phyloP scores from a whole-genome alignment of 1,140 invertebrate species.

The Drosophila elegans region DNA sequence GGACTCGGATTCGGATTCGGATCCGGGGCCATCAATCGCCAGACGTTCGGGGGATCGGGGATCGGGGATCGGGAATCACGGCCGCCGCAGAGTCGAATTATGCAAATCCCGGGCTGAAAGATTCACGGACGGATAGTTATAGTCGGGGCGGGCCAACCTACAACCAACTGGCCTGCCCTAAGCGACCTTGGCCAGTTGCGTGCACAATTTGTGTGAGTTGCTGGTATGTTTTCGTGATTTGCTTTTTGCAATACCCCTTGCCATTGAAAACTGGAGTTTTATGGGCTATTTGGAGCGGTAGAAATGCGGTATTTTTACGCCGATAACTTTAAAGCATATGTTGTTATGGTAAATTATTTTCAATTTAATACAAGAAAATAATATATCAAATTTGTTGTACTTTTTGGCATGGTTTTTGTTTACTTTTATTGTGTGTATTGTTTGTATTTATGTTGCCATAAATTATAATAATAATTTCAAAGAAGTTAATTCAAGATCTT shows the following conservation, averaged over 20 bases:
- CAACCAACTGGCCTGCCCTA: constrained; percentile 18
- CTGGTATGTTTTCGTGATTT: constrained; percentile 31
- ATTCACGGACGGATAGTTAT: constrained; percentile 32
- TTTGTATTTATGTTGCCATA: too few species aligned
- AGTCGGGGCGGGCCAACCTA: constrained; percentile 4
- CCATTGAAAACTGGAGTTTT: neutral
- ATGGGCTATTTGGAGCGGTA: neutral
- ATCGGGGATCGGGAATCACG: constrained; percentile 35
- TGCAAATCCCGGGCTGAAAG: constrained; percentile 34
- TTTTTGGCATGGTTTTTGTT: too few species aligned
- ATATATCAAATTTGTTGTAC: too few species aligned
- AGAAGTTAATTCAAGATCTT: neutral
- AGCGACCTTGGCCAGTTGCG: constrained; percentile 49
- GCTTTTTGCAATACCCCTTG: constrained; percentile 13
- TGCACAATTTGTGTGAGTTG: constrained; percentile 56
- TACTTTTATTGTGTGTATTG: too few species aligned
- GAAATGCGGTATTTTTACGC: too few species aligned
- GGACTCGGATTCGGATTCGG: constrained; percentile 8
- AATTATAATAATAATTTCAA: too few species aligned
- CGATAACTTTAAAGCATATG: too few species aligned
- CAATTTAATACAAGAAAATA: too few species aligned
- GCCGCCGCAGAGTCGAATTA: constrained; percentile 40
- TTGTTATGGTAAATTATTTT: too few species aligned
- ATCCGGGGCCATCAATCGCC: constrained; percentile 35
- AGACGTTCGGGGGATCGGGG: constrained; percentile 17